These are phyloP conservation scores for Drosophila falleni DNA, from an alignment of 2,888 invertebrate species.

Conservation along the genomic window DNA sequence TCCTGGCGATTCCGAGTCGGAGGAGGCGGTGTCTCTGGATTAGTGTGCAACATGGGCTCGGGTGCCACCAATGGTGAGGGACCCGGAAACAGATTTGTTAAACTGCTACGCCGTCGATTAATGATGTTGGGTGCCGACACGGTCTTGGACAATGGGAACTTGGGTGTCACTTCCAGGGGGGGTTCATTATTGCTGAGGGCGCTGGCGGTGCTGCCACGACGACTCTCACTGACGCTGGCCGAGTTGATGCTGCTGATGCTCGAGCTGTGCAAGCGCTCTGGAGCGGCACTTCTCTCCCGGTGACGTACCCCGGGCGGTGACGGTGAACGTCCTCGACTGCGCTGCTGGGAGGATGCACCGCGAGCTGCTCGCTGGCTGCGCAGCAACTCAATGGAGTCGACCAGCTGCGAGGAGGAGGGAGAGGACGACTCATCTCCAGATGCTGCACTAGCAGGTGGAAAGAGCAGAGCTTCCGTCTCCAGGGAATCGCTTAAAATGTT, in stretches of 20 bases:
- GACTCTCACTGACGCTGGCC: slow-evolving; percentile 61
- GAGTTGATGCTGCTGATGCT: slow-evolving; percentile 80
- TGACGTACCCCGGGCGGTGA: slow-evolving; percentile 68
- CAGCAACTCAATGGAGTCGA: slow-evolving; percentile 78
- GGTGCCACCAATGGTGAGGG: slow-evolving; percentile 78
- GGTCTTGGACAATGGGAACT: slow-evolving; percentile 83
- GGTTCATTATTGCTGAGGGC: slow-evolving; percentile 47
- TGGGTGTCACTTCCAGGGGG: slow-evolving; percentile 44
- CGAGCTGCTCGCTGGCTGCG: slow-evolving; percentile 75
- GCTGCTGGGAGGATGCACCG: slow-evolving; percentile 60
- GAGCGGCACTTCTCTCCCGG: slow-evolving; percentile 76
- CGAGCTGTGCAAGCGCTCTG: slow-evolving; percentile 78
- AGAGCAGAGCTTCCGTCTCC: neutral
- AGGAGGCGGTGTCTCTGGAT: slow-evolving; percentile 64
- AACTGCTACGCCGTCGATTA: slow-evolving; percentile 75
- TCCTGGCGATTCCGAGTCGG: slow-evolving; percentile 47
- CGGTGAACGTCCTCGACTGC: slow-evolving; percentile 67
- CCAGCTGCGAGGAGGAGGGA: slow-evolving; percentile 55
- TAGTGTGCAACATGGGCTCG: slow-evolving; percentile 74
- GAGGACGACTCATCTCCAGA: slow-evolving; percentile 45
- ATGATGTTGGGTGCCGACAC: slow-evolving; percentile 79
- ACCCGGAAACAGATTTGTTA: slow-evolving; percentile 76
- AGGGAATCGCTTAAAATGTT: slow-evolving; percentile 63
- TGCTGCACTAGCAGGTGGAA: neutral
- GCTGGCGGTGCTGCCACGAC: slow-evolving; percentile 77